A percentile compares a stretch with the other conserved stretches of the same genome.
Evolutionary conservation across 1,140 invertebrate species (phyloP).

Genomic region (Hermatobates lingyangjiaoensis): DNA sequence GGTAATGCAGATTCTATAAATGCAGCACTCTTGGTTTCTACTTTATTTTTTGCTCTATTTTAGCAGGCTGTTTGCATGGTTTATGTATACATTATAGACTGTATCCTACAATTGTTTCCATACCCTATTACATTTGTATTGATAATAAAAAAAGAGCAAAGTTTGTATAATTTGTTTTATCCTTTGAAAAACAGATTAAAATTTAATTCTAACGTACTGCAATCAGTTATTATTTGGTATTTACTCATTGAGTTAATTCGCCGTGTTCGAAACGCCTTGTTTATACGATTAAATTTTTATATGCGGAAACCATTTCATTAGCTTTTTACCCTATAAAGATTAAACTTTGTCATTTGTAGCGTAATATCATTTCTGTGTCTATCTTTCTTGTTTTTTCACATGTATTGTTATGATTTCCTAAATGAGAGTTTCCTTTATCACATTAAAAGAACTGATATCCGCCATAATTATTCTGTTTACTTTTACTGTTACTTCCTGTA

Average conservation of each 20-base stretch:
- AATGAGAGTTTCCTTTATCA: slow-evolving; percentile 91
- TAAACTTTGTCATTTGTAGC: slow-evolving; percentile 42
- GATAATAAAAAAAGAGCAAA: neutral
- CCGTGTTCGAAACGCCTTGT: too few species aligned
- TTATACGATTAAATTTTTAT: too few species aligned
- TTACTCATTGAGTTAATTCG: too few species aligned
- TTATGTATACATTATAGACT: slow-evolving; percentile 82
- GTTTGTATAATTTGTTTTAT: too few species aligned
- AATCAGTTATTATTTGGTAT: too few species aligned
- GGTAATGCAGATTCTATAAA: slow-evolving; percentile 89
- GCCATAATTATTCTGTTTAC: slow-evolving; percentile 95
- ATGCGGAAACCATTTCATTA: slow-evolving; percentile 25
- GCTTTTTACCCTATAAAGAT: slow-evolving; percentile 42
- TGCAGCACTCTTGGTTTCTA: too few species aligned
- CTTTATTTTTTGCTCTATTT: slow-evolving; percentile 51
- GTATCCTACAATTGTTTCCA: slow-evolving; percentile 77
- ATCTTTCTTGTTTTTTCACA: slow-evolving; percentile 42
- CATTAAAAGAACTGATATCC: slow-evolving; percentile 63
- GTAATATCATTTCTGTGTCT: slow-evolving; percentile 38
- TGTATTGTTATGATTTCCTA: slow-evolving; percentile 78
- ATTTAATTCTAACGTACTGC: too few species aligned
- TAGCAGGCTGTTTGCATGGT: slow-evolving; percentile 58
- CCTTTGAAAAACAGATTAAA: too few species aligned
- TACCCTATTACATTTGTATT: slow-evolving; percentile 61
- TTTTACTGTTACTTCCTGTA: slow-evolving; percentile 94